Conservation (phyloP, 2,797 vertebrate species). For the Stomatorhinus walkeri region DNA sequence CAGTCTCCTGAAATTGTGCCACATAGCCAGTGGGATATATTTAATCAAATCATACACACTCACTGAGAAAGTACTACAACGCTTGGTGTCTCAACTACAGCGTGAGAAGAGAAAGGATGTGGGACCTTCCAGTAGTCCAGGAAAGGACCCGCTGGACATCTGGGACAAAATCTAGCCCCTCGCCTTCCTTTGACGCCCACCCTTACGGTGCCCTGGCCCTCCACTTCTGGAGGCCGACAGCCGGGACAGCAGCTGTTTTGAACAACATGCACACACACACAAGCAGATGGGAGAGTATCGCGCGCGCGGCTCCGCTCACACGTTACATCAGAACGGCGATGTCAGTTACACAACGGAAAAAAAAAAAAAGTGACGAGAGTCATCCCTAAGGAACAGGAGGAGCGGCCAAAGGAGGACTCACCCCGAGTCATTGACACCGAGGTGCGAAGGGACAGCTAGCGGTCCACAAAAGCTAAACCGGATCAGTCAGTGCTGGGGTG, state of each 20-base stretch:
- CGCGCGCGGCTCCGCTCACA: constrained; percentile 59
- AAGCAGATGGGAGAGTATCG: constrained; percentile 93
- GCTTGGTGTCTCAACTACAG: constrained; percentile 66
- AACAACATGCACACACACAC: constrained; percentile 93
- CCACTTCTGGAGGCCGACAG: constrained; percentile 76
- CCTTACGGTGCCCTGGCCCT: constrained; percentile 84
- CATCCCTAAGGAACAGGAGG: neutral
- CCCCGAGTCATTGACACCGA: neutral
- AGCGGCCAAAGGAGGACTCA: neutral
- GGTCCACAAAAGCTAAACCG: neutral
- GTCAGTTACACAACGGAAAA: neutral
- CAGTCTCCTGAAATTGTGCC: neutral
- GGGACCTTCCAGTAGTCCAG: constrained; percentile 96
- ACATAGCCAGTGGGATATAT: neutral
- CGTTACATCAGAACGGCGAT: neutral
- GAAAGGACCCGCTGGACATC: constrained; percentile 88
- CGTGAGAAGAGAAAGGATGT: constrained; percentile 67
- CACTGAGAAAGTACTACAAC: constrained; percentile 65
- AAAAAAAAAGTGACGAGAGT: neutral
- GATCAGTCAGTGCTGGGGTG: neutral
- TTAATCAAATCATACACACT: constrained; percentile 61
- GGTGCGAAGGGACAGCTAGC: neutral
- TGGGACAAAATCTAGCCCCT: constrained; percentile 88
- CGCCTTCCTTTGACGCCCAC: constrained; percentile 80
- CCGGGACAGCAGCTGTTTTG: constrained; percentile 92